phyloP scores from a whole-genome alignment of 2,113 vertebrate genomes.

The Leucoraja erinaceus region DNA sequence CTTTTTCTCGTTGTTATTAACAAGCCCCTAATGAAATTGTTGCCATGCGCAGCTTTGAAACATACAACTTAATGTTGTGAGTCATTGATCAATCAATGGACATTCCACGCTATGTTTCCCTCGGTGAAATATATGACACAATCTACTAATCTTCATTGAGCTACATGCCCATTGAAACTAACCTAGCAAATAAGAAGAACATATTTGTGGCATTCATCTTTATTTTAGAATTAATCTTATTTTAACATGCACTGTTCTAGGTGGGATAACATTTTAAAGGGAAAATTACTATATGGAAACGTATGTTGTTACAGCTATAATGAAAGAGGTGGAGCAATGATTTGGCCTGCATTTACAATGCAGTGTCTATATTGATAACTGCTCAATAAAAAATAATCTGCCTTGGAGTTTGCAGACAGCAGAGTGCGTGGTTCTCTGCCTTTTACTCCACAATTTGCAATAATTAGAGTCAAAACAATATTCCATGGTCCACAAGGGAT shows the following conservation, averaged over 20 bases:
- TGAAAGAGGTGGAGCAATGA: background rate
- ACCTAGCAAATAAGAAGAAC: background rate
- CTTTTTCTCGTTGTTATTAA: background rate
- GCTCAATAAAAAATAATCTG: background rate
- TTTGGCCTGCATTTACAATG: background rate
- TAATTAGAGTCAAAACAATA: background rate
- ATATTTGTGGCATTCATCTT: background rate
- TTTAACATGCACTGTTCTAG: background rate
- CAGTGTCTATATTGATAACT: background rate
- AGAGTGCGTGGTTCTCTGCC: no score
- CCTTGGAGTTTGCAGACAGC: no score
- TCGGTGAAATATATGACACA: background rate
- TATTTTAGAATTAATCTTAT: slow-evolving; percentile 2
- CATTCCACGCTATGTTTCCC: background rate
- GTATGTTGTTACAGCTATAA: background rate
- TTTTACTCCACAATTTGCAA: no score
- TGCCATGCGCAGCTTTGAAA: background rate
- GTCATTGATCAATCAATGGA: background rate
- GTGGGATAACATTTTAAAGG: background rate
- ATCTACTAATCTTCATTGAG: slow-evolving; percentile 7
- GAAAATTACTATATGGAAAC: background rate
- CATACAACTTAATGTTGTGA: background rate
- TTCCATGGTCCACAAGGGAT: background rate
- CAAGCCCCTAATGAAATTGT: background rate
- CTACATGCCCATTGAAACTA: background rate